Percentiles rank a stretch among this genome's conserved stretches.
phyloP scores from a whole-genome alignment of 2,113 vertebrate genomes.

The Chaetura pelagica region DNA sequence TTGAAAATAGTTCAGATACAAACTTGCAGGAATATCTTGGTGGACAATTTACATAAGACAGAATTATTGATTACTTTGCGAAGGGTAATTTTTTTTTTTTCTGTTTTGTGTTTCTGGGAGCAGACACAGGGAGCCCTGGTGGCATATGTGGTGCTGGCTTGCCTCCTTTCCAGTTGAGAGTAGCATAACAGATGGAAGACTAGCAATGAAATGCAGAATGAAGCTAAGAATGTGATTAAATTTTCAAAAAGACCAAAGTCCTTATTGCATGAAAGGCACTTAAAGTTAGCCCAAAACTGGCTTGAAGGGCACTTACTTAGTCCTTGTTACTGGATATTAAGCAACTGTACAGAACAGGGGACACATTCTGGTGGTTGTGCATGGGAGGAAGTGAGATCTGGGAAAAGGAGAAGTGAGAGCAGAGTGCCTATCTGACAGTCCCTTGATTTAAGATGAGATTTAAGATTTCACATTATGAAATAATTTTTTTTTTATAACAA shows the following conservation, averaged over 20 bases:
- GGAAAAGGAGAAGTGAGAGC: not conserved
- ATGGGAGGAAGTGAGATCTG: not conserved
- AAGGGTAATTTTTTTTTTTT: not conserved
- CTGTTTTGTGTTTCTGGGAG: not conserved
- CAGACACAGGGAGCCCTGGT: not conserved
- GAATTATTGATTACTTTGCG: not conserved
- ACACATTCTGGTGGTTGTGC: not conserved
- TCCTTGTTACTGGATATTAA: not conserved
- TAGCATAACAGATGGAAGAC: not conserved
- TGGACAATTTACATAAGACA: rapidly evolving
- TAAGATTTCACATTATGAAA: not conserved
- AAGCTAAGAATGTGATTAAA: conserved; percentile 13
- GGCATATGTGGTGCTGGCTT: not conserved
- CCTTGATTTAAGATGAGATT: conserved; percentile 10
- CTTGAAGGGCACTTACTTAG: not conserved
- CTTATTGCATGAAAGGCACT: not conserved
- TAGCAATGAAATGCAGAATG: not conserved
- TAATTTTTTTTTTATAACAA: not conserved
- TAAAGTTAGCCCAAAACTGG: conserved; percentile 18
- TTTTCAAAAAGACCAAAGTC: conserved; percentile 29
- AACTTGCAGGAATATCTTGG: not conserved
- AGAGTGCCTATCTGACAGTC: not conserved
- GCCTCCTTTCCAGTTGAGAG: not conserved
- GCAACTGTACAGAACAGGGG: not conserved
- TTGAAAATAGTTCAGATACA: not conserved